A percentile compares a stretch with the other conserved stretches of the same genome.
Conservation (phyloP, 2,113 vertebrate species). For the Lutjanus erythropterus region DNA sequence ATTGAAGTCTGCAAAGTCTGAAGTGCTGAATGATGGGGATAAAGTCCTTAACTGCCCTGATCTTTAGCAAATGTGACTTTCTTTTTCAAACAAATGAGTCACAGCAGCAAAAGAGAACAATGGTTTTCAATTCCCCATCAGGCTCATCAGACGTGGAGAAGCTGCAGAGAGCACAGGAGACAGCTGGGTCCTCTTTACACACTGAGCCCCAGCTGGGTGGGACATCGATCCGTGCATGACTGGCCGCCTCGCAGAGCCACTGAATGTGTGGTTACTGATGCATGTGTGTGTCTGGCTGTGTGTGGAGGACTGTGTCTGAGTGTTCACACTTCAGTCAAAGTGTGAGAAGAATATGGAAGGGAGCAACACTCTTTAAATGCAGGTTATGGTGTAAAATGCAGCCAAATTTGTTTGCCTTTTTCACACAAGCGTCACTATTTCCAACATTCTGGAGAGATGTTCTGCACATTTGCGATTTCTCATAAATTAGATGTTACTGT, state of each 20-base stretch:
- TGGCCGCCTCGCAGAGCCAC: neutral
- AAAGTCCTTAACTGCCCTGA: neutral
- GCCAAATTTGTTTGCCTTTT: neutral
- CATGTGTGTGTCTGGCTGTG: constrained; percentile 1
- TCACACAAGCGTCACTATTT: neutral
- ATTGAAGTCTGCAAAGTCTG: neutral
- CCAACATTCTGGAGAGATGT: neutral
- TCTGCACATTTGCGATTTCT: neutral
- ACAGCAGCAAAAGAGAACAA: neutral
- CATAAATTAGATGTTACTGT: neutral
- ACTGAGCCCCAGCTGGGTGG: neutral
- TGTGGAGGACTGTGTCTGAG: neutral
- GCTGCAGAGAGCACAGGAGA: constrained; percentile 1
- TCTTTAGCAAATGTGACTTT: neutral
- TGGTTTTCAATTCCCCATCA: constrained; percentile 7
- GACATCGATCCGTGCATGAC: constrained; percentile 27
- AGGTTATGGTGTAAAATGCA: neutral
- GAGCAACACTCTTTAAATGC: neutral
- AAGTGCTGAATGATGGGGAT: neutral
- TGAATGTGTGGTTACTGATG: constrained; percentile 11
- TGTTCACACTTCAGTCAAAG: neutral
- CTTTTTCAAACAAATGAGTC: neutral
- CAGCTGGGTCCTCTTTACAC: constrained; percentile 33
- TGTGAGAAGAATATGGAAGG: neutral
- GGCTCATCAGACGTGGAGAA: neutral